Base-by-base conservation (phyloP, 92 coral and sea anemone species). In the Pocillopora grandis region DNA sequence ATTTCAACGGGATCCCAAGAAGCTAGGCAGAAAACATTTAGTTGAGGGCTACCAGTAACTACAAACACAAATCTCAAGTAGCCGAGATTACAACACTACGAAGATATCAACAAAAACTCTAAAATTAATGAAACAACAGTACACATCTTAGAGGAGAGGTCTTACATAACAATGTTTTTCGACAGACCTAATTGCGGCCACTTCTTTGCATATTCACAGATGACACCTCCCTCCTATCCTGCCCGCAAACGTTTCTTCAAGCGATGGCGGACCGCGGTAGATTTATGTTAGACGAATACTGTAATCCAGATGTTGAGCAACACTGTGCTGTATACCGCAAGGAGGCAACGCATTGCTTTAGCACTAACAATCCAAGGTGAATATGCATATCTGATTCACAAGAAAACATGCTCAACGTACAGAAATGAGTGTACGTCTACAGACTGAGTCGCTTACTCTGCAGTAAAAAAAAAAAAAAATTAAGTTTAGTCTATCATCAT, bases 251-350 rank as follows among this genome's bases (percentile, higher is more conserved):
- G 75, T 72, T 92, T n/a, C 87, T 76, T 27, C 96, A 92, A 76
- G 96, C 96, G 10, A 68, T 84, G 81, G 93, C 91, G 27, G 96
- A 92, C 48, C 84, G 86, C 21, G 95, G 95, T 18, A 78, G 96
- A 72, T 92, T 83, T 75, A 80, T 72, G 66, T 58, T 56, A 23
- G 96, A 90, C 36, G 91, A 80, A 55, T 80, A 66, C 18, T 90
- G 93, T 64, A 85, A 82, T 49, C 84, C 70, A 11, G 69, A 81
- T 9, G 89, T 78, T 33, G 31, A 52, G 62, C 64, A 48, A 2
- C 77, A 82, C 13, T 91, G 91, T 71, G 64, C 62, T 18, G 5
- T 77, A 55, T 88, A 90, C 67, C 94, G 86, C 33, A 74, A 57
- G 19, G 93, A 77, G 1, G 91, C 92, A 11, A 77, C 66, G 72